Base-by-base conservation (phyloP, 2,797 vertebrate species). In the Sebastes umbrosus region DNA sequence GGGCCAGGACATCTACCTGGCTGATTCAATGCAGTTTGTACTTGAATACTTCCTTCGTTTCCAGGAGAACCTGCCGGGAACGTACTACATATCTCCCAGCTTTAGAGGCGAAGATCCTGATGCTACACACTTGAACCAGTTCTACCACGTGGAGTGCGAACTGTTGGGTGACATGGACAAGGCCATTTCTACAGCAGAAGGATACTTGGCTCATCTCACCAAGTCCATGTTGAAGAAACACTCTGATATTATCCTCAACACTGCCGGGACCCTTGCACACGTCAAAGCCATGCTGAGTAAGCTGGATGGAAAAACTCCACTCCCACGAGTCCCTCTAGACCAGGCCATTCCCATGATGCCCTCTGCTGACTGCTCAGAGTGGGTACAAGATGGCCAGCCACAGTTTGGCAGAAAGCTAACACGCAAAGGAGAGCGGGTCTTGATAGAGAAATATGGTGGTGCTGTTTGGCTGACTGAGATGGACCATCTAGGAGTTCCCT, bases 21-120 rank as follows among this genome's bases (percentile, higher is more conserved):
- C 96, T 6, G 96, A 96, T 84, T 96, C 96, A 20, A 96, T 96
- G 96, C 96, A 96, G 50, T 96, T 96, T 93, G 94, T 95, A 2
- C 94, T 96, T 55, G 96, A 96, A 88, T 96, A 96, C 84, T 96
- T 96, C 77, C 93, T 96, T 80, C 94, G 96, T 43, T 96, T 96
- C 69, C 96, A 96, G 59, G 95, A 96, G 2, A 91, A 93, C 63
- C 90, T 96, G 7, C 88, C 90, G 1, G 96, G 96, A 9, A 84
- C 95, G 2, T 96, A 96, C 55, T 96, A 96, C 43, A 90, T 96
- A 66, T 96, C 96, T 27, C 93, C 96, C 67, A 96, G 96, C 90
- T 96, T 96, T 65, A 85, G 96, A 87, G 96, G 96, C 2, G 96
- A 96, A 85, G 95, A 96, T 77, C 95, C 95, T 62, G 96, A 96